These are phyloP conservation scores for Schizotus pectinicornis DNA, from an alignment of 2,888 invertebrate species.

Conservation along the genomic window DNA sequence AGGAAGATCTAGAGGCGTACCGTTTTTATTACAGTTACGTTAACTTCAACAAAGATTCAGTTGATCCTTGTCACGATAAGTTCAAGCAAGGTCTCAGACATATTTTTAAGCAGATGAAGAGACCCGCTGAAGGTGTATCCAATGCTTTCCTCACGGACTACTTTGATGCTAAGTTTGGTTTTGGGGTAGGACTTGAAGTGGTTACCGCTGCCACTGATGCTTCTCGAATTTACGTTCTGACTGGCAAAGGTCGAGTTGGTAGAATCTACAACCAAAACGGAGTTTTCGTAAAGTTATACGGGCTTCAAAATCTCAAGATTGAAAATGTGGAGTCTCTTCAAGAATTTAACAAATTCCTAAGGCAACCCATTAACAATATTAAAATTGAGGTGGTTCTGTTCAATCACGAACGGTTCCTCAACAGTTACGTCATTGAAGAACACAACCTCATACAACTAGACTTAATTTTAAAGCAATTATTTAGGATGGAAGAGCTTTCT, in stretches of 20 bases:
- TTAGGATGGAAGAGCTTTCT: too few species aligned
- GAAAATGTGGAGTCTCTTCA: too few species aligned
- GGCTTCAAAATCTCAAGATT: too few species aligned
- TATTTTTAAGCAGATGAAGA: slow-evolving; percentile 49
- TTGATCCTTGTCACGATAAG: slow-evolving; percentile 54
- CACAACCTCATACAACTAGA: too few species aligned
- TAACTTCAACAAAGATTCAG: slow-evolving; percentile 54
- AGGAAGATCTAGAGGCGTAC: slow-evolving; percentile 57
- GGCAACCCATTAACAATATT: too few species aligned
- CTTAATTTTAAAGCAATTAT: too few species aligned
- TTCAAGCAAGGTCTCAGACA: slow-evolving; percentile 50
- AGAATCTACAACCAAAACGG: too few species aligned
- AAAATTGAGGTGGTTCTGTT: too few species aligned
- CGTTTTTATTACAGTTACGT: slow-evolving; percentile 60
- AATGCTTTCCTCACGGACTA: slow-evolving; percentile 55
- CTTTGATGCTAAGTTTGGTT: slow-evolving; percentile 54
- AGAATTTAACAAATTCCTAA: too few species aligned
- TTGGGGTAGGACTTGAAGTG: slow-evolving; percentile 51
- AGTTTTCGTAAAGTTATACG: too few species aligned
- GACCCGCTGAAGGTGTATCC: slow-evolving; percentile 44
- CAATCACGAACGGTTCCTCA: not conserved
- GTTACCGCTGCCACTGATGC: slow-evolving; percentile 35
- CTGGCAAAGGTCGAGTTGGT: too few species aligned
- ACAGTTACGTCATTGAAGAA: slow-evolving; percentile 1
- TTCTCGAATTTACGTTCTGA: slow-evolving; percentile 11